Percentiles rank a stretch among this genome's conserved stretches.
Conservation (phyloP, 2,797 vertebrate genomes). For the Neomorphus geoffroyi region DNA sequence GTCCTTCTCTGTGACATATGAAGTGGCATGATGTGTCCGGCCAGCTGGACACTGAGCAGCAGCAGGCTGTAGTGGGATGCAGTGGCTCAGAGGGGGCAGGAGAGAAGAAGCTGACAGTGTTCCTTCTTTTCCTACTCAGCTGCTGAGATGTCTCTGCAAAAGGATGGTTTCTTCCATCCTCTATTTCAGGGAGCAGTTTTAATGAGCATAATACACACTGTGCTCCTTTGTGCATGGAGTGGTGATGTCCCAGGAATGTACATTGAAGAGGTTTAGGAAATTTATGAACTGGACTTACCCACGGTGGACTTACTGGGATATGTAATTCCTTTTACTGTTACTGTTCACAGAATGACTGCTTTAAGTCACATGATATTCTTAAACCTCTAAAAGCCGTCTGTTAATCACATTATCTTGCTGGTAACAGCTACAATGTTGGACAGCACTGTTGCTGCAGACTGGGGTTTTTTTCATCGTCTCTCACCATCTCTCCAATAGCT, state of each 20-base stretch:
- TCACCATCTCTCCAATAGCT: background rate
- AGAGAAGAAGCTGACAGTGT: background rate
- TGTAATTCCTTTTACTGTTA: background rate
- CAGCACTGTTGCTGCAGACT: background rate
- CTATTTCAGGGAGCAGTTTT: background rate
- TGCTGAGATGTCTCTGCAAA: background rate
- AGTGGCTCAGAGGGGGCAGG: background rate
- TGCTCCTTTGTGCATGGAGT: background rate
- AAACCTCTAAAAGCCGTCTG: background rate
- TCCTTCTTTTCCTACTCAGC: background rate
- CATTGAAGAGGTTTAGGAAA: background rate
- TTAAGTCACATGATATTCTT: background rate
- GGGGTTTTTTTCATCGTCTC: background rate
- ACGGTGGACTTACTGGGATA: background rate
- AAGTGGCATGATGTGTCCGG: fast-evolving
- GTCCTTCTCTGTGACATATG: background rate
- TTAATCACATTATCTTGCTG: background rate
- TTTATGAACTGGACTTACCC: background rate
- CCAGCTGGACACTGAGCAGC: fast-evolving
- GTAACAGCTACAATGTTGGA: background rate
- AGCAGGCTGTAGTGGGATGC: background rate
- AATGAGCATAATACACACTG: fast-evolving
- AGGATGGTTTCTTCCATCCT: background rate
- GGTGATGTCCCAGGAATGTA: background rate
- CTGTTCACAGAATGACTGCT: background rate